Evolutionary conservation across 2,888 invertebrate genomes (phyloP), one percentile per base, ranked within the genome.

Genomic region (Sesia bembeciformis): DNA sequence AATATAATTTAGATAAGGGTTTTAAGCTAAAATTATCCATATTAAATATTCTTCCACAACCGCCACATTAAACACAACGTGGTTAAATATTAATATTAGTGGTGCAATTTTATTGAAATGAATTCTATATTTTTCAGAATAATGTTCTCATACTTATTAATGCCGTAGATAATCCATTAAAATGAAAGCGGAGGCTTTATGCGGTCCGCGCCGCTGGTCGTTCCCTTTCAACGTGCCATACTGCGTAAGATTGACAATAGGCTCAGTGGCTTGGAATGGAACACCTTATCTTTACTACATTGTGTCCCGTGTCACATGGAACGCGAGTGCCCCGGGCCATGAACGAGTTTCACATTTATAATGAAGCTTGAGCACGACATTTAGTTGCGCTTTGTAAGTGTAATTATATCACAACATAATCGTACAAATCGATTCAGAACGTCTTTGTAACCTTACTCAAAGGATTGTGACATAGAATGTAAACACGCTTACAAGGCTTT

Each of bases 161-260:
- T 23, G 23, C 23, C 23, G 7, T 7, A 6, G 42, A 50, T 50
- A 50, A 50, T 50, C 50, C 50, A 50, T 50, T 50, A 50, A 42
- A 42, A 42, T 42, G 7, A 42, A 42, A 42, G 39, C 6, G 39
- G 3, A 50, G 38, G 50, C 38, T 39, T 50, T 50, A 46, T 50
- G 39, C 7, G 39, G 38, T 7, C 5, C 42, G 39, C 38, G 39
- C 39, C 38, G 39, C 50, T 50, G 23, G 50, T 7, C 50, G 72
- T 66, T 76, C 77, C 79, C 80, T 78, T 82, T 78, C 79, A 76
- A 76, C 74, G 71, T 73, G 75, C 70, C 72, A 72, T 74, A 60
- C 78, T 81, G 79, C 79, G 80, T 84, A 81, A 82, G 83, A 83
- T 81, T 78, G 80, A 87, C 88, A 87, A 88, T 84, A 73, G 85